These are phyloP conservation scores for Euphydryas editha DNA, from an alignment of 2,888 invertebrate genomes.

Conservation along the genomic window DNA sequence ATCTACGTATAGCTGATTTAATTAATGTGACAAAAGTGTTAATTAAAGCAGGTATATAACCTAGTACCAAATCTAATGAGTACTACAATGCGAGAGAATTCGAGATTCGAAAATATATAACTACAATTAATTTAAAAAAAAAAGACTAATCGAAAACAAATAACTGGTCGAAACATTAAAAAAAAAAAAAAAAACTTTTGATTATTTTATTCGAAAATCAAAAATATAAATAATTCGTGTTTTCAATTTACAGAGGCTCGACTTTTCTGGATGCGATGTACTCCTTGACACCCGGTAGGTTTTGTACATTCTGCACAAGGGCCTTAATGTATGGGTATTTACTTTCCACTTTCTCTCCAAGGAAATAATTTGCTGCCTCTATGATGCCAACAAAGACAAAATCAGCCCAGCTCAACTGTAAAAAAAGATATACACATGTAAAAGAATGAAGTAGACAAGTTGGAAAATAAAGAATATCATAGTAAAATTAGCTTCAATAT, in stretches of 20 bases:
- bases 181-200: background rate
- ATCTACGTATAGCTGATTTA: too few relatives aligned
- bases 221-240: background rate
- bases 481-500: too few relatives aligned
- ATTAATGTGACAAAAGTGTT: too few relatives aligned
- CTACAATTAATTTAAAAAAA: too few relatives aligned
- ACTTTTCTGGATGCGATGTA: constrained; percentile 61
- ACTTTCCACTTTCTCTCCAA: constrained; percentile 56
- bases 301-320: constrained; percentile 55
- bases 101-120: too few relatives aligned
- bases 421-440: constrained; percentile 7
- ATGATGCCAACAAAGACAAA: constrained; percentile 66
- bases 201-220: background rate
- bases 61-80: too few relatives aligned
- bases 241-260: constrained; percentile 36
- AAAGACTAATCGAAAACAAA: too few relatives aligned
- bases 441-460: too few relatives aligned
- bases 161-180: background rate
- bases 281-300: constrained; percentile 65
- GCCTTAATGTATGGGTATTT: constrained; percentile 58
- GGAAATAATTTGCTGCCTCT: constrained; percentile 58
- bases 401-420: constrained; percentile 72
- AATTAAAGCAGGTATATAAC: too few relatives aligned
- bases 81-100: too few relatives aligned
- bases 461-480: too few relatives aligned